Evolutionary conservation across 2,113 vertebrate species (phyloP), one percentile per base, ranked within the genome.

Genomic region (Zosterops borbonicus): DNA sequence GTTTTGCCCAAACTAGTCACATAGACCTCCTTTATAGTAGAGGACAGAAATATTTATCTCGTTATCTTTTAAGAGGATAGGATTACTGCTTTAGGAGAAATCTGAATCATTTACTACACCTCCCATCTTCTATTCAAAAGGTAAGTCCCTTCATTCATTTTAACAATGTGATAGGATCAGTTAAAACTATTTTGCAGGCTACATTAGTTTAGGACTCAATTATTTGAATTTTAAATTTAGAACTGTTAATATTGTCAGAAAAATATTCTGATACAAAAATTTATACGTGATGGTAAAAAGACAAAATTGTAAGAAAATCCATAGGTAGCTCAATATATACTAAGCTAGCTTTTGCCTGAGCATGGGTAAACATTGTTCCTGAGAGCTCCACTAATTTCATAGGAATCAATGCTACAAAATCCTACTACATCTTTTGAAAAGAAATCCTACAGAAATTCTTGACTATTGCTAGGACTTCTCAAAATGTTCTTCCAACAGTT

Each of bases 401-500:
- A 42, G n/a, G 35, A 59, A 91, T 58, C 18, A 55, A 55, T 33
- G 19, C 25, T 58, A 71, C 41, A 94, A 89, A 87, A 90, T 63
- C 19, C 41, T 58, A 35, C 20, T 56, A 60, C 42, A 78, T 14
- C 42, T 64, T 92, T 79, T 82, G 73, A 87, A 93, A 95, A 84
- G n/a, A 77, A 60, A 69, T 37, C 5, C 42, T 64, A 75, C 71
- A 70, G 71, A 89, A 92, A 91, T 67, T 80, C 71, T 95, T 94
- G 60, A 69, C 77, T 94, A 96, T 65, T 53, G 79, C 65, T 70
- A 58, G 37, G 53, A 82, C 37, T 83, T 96, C 86, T 84, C 86
- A 92, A 91, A 96, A 93, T 17, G 3, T 41, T 95, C 76, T 83
- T 90, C 83, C 69, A 89, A 92, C 88, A 82, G 86, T 75, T 93